phyloP scores from a whole-genome alignment of 1,140 invertebrate genomes.

The Bombus difficillimus region DNA sequence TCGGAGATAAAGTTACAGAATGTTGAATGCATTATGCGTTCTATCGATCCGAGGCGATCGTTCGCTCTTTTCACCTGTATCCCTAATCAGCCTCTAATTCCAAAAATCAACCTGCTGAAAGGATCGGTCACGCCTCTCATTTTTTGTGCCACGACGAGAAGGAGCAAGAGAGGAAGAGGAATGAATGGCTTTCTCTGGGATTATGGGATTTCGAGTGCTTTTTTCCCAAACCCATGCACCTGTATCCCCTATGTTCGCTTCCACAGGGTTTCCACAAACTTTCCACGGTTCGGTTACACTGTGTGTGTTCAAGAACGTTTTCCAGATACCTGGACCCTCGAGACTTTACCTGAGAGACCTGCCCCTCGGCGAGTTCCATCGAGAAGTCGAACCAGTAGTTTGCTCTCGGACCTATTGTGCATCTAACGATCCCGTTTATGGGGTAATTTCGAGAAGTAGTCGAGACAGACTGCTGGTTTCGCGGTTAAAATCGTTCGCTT shows the following conservation, averaged over 20 bases:
- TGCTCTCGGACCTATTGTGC: constrained; percentile 39
- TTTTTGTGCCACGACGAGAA: constrained; percentile 16
- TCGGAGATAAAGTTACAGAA: background rate
- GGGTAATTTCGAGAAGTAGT: constrained; percentile 42
- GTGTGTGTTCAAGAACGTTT: constrained; percentile 37
- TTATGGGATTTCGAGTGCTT: constrained; percentile 50
- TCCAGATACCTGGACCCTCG: constrained; percentile 57
- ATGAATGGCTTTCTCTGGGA: background rate
- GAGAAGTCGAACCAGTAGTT: constrained; percentile 49
- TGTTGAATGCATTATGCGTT: background rate
- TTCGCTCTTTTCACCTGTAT: constrained; percentile 4
- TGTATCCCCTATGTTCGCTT: constrained; percentile 35
- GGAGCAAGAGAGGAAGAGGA: background rate
- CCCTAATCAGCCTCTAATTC: constrained; percentile 20
- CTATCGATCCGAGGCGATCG: background rate
- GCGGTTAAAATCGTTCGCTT: constrained; percentile 21
- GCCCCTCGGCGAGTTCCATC: constrained; percentile 24
- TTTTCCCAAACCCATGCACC: constrained; percentile 33
- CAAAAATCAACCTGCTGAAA: constrained; percentile 42
- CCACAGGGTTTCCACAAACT: constrained; percentile 12
- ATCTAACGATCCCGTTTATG: constrained; percentile 59
- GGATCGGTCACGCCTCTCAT: constrained; percentile 38
- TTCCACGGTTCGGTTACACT: constrained; percentile 54
- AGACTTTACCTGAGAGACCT: constrained; percentile 51
- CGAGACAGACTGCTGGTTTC: constrained; percentile 6